Base-by-base conservation (phyloP, 1,140 invertebrate species). In the Hesperophylax magnus region DNA sequence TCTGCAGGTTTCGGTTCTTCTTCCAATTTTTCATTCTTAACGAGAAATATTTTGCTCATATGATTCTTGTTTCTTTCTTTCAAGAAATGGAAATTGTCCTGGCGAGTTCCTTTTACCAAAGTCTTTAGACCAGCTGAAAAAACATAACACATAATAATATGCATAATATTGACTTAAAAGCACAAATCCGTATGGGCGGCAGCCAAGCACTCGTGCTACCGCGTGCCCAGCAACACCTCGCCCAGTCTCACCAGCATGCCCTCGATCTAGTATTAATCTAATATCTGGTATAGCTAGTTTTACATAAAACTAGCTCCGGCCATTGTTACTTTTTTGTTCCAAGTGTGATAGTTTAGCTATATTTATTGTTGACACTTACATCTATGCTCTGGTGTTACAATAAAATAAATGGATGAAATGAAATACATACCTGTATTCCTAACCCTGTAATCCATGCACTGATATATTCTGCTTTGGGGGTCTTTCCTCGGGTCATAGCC, bases 401-500 rank as follows among this genome's bases (percentile, higher is more conserved):
- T 39, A 39, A 47, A 14, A 14, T 47, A 47, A 47, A 47, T 47
- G 14, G 39, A 6, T 65, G 3, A 31, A 65, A 65, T 27, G 0
- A 69, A 69, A 18, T 20, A 78, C 52, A 18, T 20, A 78, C 52
- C 60, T 67, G 67, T 71, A 31, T 54, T 60, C 9, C 95, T 92
- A 39, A 97, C 87, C 84, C 97, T 91, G 86, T 95, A 98, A 89
- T 98, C 97, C 31, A 98, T 90, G 14, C 93, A 94, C 81, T 98
- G 97, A 87, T 97, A 98, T 60, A 93, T 93, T 84, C 95, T 94
- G 31, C 95, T 91, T 2, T 89, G 86, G n/a, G 94, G 93, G 83
- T 97, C 93, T 85, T 93, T 94, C 58, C 95, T 90, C 0, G 97
- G 97, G 90, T 98, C 96, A 85, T 97, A 98, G 0, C 96, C 97